Base-by-base conservation (phyloP, 2,113 vertebrate genomes). In the Carlito syrichta region DNA sequence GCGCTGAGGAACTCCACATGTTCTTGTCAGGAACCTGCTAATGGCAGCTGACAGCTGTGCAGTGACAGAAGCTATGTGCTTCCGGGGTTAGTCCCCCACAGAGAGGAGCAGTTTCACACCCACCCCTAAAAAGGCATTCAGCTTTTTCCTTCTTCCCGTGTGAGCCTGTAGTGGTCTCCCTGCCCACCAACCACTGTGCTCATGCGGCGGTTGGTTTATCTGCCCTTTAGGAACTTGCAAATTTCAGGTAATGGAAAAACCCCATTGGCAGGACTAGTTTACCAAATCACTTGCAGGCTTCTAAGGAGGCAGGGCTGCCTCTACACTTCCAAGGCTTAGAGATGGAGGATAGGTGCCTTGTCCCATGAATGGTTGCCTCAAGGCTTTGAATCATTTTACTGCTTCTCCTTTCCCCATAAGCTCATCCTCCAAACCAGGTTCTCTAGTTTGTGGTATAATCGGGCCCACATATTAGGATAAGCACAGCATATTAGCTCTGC, bases 1-100 rank as follows among this genome's bases (percentile, higher is more conserved):
- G n/a, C 73, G 43, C 88, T 77, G 78, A 63, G 45, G 45, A 85
- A 12, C 60, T 71, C 74, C 89, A 83, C 58, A 20, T 50, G 85
- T 79, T 85, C 83, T 95, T 94, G 66, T 94, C 27, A 73, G 90
- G 76, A 86, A 93, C 60, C 63, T 54, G 17, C 76, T 89, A 79
- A 97, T 71, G 0, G 2, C 79, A 76, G 86, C 58, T 97, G 96
- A 89, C 89, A 97, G 86, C 96, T 96, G 96, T 94, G 86, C 83
- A 43, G 25, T 85, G 92, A 77, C 86, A 97, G 97, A 89, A 96
- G 83, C 89, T 87, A 48, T 93, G 38, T 84, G 79, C 95, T 96
- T 66, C 63, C 2, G 63, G 62, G 73, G 20, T 73, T 60, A 82
- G 50, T 16, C 63, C 43, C 89, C 83, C 83, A 25, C 87, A 92